These are phyloP conservation scores for Spodoptera litura DNA, from an alignment of 1,140 invertebrate species.

Conservation along the genomic window DNA sequence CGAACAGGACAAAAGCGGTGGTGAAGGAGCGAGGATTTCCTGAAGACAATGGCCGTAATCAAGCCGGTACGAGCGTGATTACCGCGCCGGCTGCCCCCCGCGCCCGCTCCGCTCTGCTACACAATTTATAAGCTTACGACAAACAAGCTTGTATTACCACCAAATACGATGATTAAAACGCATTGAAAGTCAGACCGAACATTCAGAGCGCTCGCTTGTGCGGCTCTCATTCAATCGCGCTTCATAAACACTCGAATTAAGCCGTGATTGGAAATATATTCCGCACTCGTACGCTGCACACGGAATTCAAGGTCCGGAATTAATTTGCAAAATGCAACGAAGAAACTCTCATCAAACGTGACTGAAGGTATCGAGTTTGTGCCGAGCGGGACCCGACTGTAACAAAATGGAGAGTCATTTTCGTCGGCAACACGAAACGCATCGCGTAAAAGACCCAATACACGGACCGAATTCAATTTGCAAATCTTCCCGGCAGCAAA, in stretches of 20 bases:
- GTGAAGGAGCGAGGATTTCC: conserved; percentile 66
- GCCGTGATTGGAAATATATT: conserved; percentile 41
- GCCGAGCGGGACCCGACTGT: background rate
- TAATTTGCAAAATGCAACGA: conserved; percentile 49
- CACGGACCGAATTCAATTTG: conserved; percentile 64
- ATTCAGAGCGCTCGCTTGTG: conserved; percentile 29
- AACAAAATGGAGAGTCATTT: conserved; percentile 38
- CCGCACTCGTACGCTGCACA: conserved; percentile 24
- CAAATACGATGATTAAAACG: conserved; percentile 36
- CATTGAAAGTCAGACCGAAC: conserved; percentile 37
- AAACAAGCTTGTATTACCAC: conserved; percentile 60
- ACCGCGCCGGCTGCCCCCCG: conserved; percentile 46
- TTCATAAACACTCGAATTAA: conserved; percentile 46
- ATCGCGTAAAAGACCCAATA: conserved; percentile 50
- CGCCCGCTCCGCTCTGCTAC: conserved; percentile 41
- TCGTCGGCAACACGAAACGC: conserved; percentile 19
- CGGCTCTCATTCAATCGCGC: conserved; percentile 29
- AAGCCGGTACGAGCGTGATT: conserved; percentile 60
- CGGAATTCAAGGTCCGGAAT: conserved; percentile 47
- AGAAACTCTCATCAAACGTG: conserved; percentile 40
- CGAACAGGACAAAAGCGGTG: conserved; percentile 63
- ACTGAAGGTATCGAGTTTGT: conserved; percentile 37
- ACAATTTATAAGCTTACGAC: conserved; percentile 71
- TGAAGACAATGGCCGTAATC: conserved; percentile 76
- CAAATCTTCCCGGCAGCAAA: conserved; percentile 64